These are phyloP conservation scores for Paralichthys olivaceus DNA, from an alignment of 2,113 vertebrate species.

Conservation along the genomic window DNA sequence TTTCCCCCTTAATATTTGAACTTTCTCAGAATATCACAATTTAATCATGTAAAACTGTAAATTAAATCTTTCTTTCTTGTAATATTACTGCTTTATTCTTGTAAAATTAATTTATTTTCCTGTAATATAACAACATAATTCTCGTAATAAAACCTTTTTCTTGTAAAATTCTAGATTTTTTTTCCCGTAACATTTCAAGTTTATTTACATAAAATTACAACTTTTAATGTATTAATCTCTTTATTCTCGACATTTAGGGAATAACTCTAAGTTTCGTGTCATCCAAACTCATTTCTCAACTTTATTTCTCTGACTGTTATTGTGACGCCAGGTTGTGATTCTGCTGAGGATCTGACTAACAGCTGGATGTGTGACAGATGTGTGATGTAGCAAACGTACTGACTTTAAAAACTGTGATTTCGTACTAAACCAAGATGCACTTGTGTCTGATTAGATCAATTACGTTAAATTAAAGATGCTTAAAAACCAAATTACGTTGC, in stretches of 20 bases:
- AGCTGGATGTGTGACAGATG: neutral
- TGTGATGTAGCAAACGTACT: neutral
- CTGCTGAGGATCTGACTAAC: neutral
- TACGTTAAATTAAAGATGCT: constrained; percentile 20
- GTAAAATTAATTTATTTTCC: neutral
- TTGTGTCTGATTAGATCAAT: neutral
- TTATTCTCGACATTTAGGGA: too few species aligned
- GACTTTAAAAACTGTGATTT: neutral
- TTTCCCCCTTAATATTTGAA: too few species aligned
- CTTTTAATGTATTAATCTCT: too few species aligned
- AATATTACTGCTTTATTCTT: neutral
- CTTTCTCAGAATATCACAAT: too few species aligned
- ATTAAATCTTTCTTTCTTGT: neutral
- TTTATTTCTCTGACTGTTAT: too few species aligned
- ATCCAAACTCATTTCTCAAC: too few species aligned
- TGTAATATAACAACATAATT: neutral
- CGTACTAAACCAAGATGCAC: neutral
- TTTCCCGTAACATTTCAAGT: too few species aligned
- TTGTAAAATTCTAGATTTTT: too few species aligned
- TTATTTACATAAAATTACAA: too few species aligned
- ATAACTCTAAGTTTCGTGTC: too few species aligned
- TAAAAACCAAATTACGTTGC: neutral
- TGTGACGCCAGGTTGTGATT: neutral
- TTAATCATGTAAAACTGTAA: too few species aligned
- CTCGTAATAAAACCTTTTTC: neutral